A percentile compares a stretch with the other conserved stretches of the same genome.
These are phyloP conservation scores for Diarsia brunnea DNA, from an alignment of 2,888 invertebrate genomes.

Conservation along the genomic window DNA sequence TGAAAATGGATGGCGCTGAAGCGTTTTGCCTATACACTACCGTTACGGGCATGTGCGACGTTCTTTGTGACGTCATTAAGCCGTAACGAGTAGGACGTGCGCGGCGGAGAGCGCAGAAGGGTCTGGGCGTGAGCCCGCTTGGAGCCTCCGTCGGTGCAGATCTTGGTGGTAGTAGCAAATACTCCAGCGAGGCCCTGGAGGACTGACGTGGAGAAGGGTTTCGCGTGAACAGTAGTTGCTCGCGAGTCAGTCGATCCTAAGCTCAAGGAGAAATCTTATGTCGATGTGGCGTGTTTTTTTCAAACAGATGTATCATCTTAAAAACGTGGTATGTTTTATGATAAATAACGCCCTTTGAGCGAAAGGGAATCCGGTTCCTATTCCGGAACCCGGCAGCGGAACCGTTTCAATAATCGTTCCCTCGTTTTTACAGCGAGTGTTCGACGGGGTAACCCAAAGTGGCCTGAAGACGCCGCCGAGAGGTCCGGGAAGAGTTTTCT, in stretches of 20 bases:
- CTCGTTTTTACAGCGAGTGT: slow-evolving; percentile 71
- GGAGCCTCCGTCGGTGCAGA: no score
- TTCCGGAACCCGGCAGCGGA: slow-evolving; percentile 91
- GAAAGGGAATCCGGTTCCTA: slow-evolving; percentile 90
- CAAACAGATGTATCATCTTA: background rate
- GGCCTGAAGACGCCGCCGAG: slow-evolving; percentile 88
- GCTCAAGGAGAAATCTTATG: slow-evolving; percentile 87
- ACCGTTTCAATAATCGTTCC: slow-evolving; percentile 84
- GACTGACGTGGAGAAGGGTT: no score
- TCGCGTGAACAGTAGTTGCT: no score
- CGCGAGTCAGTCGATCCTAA: no score
- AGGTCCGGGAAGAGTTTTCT: slow-evolving; percentile 90
- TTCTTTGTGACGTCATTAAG: slow-evolving; percentile 78
- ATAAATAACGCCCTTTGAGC: slow-evolving; percentile 83
- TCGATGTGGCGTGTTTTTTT: slow-evolving; percentile 78
- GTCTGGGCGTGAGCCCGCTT: no score
- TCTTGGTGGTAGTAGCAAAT: no score
- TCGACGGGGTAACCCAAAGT: slow-evolving; percentile 83
- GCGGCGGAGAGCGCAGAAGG: no score
- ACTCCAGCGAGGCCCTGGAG: no score
- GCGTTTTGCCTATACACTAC: slow-evolving; percentile 83
- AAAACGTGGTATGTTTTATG: slow-evolving; percentile 78
- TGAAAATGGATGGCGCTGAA: slow-evolving; percentile 80
- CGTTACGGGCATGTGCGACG: slow-evolving; percentile 78
- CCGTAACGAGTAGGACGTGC: slow-evolving; percentile 92